Evolutionary conservation across 1,140 invertebrate genomes (phyloP).

Genomic region (Sesamia nonagrioides): DNA sequence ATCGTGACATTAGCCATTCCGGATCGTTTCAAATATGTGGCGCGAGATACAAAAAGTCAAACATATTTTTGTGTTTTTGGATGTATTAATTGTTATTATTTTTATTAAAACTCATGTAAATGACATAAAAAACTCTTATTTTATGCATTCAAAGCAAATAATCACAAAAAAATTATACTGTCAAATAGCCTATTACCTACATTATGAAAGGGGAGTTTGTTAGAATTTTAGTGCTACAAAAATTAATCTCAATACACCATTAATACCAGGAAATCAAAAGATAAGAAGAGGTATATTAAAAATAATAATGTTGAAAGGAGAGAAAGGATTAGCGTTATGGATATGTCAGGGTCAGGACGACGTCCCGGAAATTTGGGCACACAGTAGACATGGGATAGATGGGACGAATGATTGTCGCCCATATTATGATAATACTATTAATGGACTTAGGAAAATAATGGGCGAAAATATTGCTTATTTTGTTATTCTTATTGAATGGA

Average conservation of each 20-base stretch:
- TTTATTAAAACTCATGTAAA: no score
- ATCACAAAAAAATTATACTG: no score
- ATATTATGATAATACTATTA: constrained; percentile 38
- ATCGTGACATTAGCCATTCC: no score
- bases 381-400: constrained; percentile 21
- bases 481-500: not conserved
- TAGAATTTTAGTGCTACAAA: no score
- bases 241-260: not conserved
- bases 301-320: constrained; percentile 18
- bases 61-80: no score
- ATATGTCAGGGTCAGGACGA: constrained; percentile 28
- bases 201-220: no score
- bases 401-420: constrained; percentile 29
- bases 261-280: not conserved
- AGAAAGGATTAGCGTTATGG: constrained; percentile 27
- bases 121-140: no score
- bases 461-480: constrained; percentile 15
- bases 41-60: no score
- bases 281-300: constrained; percentile 34
- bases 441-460: constrained; percentile 16
- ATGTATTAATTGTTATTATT: no score
- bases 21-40: no score
- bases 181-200: no score
- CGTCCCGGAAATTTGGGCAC: constrained; percentile 35
- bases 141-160: no score